Evolutionary conservation across 1,140 invertebrate genomes (phyloP).

Genomic region (Drosophila serrata): DNA sequence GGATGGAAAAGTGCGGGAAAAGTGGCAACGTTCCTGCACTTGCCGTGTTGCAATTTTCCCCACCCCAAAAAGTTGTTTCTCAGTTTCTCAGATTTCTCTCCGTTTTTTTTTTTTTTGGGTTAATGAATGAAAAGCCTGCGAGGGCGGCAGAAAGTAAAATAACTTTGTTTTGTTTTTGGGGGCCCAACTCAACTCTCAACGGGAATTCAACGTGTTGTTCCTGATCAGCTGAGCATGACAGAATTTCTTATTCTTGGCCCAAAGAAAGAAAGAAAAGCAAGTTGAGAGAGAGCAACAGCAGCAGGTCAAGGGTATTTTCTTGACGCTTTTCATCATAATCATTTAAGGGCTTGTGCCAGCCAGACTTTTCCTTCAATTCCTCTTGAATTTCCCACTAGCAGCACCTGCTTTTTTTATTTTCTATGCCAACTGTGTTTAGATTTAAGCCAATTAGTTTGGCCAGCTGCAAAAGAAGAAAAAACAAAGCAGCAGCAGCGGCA

Average conservation of each 20-base stretch:
- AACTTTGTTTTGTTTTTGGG: constrained; percentile 34
- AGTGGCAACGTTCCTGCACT: constrained; percentile 46
- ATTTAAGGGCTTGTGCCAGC: not conserved
- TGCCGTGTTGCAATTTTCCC: constrained; percentile 48
- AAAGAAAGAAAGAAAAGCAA: constrained; percentile 27
- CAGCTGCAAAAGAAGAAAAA: constrained; percentile 32
- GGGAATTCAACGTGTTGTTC: constrained; percentile 36
- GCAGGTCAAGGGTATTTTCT: constrained; percentile 38
- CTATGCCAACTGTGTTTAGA: constrained; percentile 59
- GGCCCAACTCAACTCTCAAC: constrained; percentile 12
- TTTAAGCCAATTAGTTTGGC: constrained; percentile 79
- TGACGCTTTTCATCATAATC: constrained; percentile 17
- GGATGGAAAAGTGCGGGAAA: constrained; percentile 13
- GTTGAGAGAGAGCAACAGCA: not conserved
- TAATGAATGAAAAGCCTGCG: constrained; percentile 51
- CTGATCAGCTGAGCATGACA: constrained; percentile 40
- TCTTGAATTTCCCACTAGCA: constrained; percentile 1
- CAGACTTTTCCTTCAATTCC: not conserved
- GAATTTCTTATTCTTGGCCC: constrained; percentile 6
- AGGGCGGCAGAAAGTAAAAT: constrained; percentile 24
- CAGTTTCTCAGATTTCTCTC: constrained; percentile 11
- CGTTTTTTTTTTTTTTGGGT: not conserved
- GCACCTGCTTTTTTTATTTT: constrained; percentile 4
- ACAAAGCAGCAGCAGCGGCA: constrained; percentile 18
- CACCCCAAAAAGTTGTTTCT: constrained; percentile 28